Evolutionary conservation across 2,113 vertebrate genomes (phyloP).

Genomic region (Tychaedon coryphoeus): DNA sequence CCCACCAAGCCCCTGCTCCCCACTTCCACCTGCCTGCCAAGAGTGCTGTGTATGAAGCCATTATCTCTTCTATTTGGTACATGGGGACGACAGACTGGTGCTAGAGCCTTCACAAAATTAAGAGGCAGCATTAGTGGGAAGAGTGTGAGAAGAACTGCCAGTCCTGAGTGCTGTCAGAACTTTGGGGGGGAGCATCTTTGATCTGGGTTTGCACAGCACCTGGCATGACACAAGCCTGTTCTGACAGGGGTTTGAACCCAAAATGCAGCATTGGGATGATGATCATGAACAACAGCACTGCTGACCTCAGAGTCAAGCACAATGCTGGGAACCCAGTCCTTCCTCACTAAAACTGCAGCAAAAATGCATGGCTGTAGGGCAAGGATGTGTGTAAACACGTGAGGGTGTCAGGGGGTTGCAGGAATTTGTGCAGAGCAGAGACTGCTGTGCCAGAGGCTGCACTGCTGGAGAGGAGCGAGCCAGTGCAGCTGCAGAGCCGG

Average conservation of each 20-base stretch:
- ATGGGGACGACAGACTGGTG: not conserved
- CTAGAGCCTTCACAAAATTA: not conserved
- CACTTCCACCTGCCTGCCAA: not conserved
- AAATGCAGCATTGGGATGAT: not conserved
- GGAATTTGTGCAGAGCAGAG: not conserved
- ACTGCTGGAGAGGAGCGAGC: accelerated
- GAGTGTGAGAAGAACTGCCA: not conserved
- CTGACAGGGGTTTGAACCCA: not conserved
- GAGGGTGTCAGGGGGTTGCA: not conserved
- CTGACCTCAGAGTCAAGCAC: not conserved
- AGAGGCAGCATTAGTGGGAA: not conserved
- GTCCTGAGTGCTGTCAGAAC: not conserved
- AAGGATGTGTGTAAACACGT: accelerated
- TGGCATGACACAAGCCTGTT: not conserved
- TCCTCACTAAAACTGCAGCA: not conserved
- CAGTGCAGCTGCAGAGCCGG: not conserved
- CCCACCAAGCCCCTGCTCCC: not conserved
- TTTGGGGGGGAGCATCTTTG: not conserved
- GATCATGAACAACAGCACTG: not conserved
- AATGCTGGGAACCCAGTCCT: not conserved
- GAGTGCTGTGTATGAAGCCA: not conserved
- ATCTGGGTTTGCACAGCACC: not conserved
- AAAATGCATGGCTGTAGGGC: not conserved
- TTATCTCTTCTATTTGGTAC: not conserved
- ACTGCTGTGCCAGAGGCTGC: not conserved